Base-by-base conservation (phyloP, 2,888 invertebrate genomes). In the Ecdyonurus torrentis region DNA sequence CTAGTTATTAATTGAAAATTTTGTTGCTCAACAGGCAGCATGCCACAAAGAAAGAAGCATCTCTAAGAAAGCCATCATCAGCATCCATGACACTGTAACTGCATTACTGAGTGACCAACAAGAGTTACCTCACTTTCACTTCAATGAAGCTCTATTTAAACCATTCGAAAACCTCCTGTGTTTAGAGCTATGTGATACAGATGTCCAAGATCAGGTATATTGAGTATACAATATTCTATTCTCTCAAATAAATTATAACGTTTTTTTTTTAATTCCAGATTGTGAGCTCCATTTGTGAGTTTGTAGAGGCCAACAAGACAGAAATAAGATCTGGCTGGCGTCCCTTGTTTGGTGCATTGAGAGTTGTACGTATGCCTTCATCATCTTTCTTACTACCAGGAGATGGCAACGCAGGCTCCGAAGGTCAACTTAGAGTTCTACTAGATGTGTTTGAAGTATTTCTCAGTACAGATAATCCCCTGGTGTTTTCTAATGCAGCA, bases 241-340 rank as follows among this genome's bases (percentile, higher is more conserved):
- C 53, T 22, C 53, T 20, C 25, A 20, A 2, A 25, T 37, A 23
- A 23, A 19, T 59, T 22, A 23, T 10, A 19, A 58, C 20, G 2
- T 52, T n/a, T n/a, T n/a, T 59, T 25, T 60, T 63, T 65, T 59
- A 64, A 63, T 78, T 77, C 24, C 77, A 92, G 88, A 93, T 98
- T 69, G 91, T 97, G 58, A 91, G 92, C 63, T 94, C 93, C 69
- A 85, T 97, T 60, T 95, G 95, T 74, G 95, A 95, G 75, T 91
- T 97, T 70, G 96, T 98, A 0, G 95, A 96, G 75, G 91, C 91
- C 0, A 94, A 92, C 73, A 82, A 92, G 69, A 87, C 89, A 65
- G 94, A 96, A 77, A 93, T 97, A 55, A 84, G 91, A 67, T 95
- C 94, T 0, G 97, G 97, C 0, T 98, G 97, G 97, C 81, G 96